These are phyloP conservation scores for Bubo blakistoni DNA, from an alignment of 2,113 vertebrate species.

Conservation along the genomic window DNA sequence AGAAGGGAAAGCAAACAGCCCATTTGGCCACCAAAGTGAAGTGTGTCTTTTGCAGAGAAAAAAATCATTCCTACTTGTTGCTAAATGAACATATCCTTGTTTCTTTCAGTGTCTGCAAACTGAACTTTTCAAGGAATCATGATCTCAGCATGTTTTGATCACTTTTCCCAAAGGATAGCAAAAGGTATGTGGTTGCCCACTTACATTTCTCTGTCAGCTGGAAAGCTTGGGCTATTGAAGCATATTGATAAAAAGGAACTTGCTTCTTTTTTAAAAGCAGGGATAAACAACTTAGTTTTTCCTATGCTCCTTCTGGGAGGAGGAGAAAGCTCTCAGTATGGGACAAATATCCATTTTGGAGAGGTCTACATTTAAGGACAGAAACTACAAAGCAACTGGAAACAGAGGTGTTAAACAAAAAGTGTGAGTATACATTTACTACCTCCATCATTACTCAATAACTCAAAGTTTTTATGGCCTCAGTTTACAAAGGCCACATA, in stretches of 20 bases:
- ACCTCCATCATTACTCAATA: neutral
- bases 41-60: neutral
- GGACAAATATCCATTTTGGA: neutral
- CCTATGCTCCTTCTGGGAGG: neutral
- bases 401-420: neutral
- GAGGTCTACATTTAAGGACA: neutral
- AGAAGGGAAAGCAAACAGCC: neutral
- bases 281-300: neutral
- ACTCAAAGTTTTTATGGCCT: neutral
- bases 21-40: neutral
- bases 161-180: neutral
- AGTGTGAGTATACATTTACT: neutral
- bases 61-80: neutral
- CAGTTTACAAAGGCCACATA: neutral
- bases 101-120: neutral
- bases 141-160: neutral
- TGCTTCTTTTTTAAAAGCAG: neutral
- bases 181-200: neutral
- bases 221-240: neutral
- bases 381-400: neutral
- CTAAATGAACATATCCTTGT: neutral
- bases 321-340: neutral
- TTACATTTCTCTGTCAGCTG: neutral
- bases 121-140: accelerated
- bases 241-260: neutral